Evolutionary conservation across 2,113 vertebrate species (phyloP), one percentile per base, ranked within the genome.

Genomic region (Oreochromis spilurus): DNA sequence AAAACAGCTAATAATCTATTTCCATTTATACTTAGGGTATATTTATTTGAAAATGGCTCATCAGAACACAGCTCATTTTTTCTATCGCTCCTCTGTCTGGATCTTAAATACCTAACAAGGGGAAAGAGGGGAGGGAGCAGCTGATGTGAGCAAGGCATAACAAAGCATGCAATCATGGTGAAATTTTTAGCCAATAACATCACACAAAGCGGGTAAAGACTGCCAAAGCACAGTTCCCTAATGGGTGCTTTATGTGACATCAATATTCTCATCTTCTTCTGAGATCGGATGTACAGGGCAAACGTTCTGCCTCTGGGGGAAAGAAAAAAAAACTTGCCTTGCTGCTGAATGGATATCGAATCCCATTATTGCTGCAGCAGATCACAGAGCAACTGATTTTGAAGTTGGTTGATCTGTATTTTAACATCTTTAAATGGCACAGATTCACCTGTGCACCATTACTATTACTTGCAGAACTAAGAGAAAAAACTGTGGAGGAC

Each of bases 281-380:
- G 60, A 84, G 54, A 80, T 86, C 4, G 13, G 53, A 55, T 84
- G 48, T 43, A 67, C 54, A 31, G 65, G n/a, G 12, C 29, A 58
- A 89, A 75, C 9, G 24, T 54, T 89, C 26, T 17, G n/a, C 86
- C 84, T 88, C 13, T 81, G 14, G 75, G 67, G 83, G 79, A 81
- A 77, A 19, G 4, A 5, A 50, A 50, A 29, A n/a, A 29, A 31
- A 19, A 50, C 2, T 12, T 4, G 3, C 45, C 84, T 88, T 13
- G 10, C 67, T 13, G 65, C 57, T 24, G 83, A 77, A 79, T 85
- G 84, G 86, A 90, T 88, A 82, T 85, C 36, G 83, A 54, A 84
- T 87, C 86, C 82, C 80, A 89, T 91, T 84, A 89, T 40, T 82
- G 67, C 54, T 3, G 67, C 84, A 58, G 80, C 79, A 50, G 82